Evolutionary conservation across 2,888 invertebrate species (phyloP).

Genomic region (Drosophila recens): DNA sequence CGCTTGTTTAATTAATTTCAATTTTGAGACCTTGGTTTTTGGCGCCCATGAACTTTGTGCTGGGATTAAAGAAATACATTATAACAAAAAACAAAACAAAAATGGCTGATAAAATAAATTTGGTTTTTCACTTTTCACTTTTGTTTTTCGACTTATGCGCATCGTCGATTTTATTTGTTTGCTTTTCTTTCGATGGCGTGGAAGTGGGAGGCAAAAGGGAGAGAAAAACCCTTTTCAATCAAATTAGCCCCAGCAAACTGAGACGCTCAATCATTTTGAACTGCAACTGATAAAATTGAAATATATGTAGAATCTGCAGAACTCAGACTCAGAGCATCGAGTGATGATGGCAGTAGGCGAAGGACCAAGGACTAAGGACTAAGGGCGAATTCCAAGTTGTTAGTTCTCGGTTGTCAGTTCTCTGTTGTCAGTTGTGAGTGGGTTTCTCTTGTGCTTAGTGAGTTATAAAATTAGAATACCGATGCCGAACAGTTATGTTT

Average conservation of each 20-base stretch:
- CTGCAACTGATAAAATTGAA: conserved; percentile 39
- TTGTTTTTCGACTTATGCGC: conserved; percentile 45
- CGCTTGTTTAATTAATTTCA: conserved; percentile 49
- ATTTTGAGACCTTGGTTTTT: conserved; percentile 16
- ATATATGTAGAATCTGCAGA: conserved; percentile 3
- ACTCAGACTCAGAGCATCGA: too few species aligned
- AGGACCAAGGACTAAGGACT: not conserved
- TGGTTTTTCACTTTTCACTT: conserved; percentile 7
- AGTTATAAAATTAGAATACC: conserved; percentile 10
- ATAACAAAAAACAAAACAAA: conserved; percentile 1
- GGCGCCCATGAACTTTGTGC: too few species aligned
- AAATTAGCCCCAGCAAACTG: conserved; percentile 58
- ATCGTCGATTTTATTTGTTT: conserved; percentile 66
- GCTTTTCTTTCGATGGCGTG: conserved; percentile 4
- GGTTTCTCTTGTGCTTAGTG: conserved; percentile 4
- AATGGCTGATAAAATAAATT: conserved; percentile 23
- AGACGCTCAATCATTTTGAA: conserved; percentile 61
- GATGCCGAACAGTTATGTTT: not conserved
- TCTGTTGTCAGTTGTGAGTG: conserved; percentile 2
- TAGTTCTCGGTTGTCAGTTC: conserved; percentile 5
- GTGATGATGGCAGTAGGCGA: not conserved
- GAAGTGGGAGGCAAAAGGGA: not conserved
- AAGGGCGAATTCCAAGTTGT: not conserved
- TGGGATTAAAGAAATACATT: conserved; percentile 8
- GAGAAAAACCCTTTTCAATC: conserved; percentile 75